Evolutionary conservation across 2,113 vertebrate species (phyloP).

Genomic region (Oreochromis aureus): DNA sequence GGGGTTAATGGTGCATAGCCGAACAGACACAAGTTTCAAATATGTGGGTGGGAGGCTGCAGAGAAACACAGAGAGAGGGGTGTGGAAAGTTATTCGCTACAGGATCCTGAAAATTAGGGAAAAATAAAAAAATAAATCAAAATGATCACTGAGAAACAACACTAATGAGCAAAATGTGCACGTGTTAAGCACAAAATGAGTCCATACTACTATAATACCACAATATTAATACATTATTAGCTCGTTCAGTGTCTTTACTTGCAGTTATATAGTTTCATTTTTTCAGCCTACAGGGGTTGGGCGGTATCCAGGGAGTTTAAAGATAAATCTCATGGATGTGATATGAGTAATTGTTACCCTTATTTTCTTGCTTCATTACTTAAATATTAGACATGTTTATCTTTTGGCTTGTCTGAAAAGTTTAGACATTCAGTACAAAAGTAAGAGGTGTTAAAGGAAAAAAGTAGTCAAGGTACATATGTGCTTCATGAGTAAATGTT

Average conservation of each 20-base stretch:
- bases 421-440: neutral
- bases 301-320: neutral
- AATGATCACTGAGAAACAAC: neutral
- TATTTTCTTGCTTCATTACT: neutral
- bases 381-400: neutral
- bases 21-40: conserved; percentile 29
- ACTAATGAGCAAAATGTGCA: neutral
- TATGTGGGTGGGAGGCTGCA: neutral
- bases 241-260: neutral
- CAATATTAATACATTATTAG: neutral
- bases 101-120: neutral
- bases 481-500: neutral
- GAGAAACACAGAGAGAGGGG: neutral
- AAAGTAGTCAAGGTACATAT: neutral
- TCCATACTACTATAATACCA: neutral
- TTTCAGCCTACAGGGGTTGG: neutral
- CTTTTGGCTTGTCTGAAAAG: neutral
- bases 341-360: neutral
- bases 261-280: neutral
- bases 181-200: neutral
- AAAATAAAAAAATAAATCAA: neutral
- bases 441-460: neutral
- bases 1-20: conserved; percentile 47
- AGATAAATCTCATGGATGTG: neutral
- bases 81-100: neutral